Conservation (phyloP, 64 coral and sea anemone species). For the Actinia equina region DNA sequence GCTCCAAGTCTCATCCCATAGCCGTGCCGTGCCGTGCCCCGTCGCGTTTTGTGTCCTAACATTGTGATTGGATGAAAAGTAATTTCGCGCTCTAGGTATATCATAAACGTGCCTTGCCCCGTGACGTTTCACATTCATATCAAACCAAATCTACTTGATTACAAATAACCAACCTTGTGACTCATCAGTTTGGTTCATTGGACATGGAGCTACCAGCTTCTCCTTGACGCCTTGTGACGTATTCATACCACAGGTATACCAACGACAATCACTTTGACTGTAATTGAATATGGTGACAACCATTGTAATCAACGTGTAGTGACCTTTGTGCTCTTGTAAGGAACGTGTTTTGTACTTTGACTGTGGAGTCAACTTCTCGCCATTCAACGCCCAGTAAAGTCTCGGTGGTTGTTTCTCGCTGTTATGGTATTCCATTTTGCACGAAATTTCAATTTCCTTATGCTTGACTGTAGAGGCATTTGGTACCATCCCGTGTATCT, state of each 20-base stretch:
- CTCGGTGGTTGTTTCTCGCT: background rate
- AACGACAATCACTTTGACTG: conserved; percentile 4
- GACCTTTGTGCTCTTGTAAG: background rate
- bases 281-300: background rate
- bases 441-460: background rate
- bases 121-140: no score
- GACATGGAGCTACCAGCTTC: background rate
- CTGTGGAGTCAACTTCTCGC: background rate
- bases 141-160: background rate
- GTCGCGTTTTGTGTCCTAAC: no score
- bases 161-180: background rate
- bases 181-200: background rate
- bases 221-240: conserved; percentile 4
- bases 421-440: background rate
- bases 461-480: background rate
- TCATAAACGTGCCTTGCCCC: no score
- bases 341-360: background rate
- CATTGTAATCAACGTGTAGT: background rate
- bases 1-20: no score
- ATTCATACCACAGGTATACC: conserved; percentile 12
- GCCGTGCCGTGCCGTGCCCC: no score
- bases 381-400: background rate
- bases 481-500: background rate
- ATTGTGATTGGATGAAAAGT: no score
- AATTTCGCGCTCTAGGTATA: no score